Percentiles rank a stretch among this genome's conserved stretches.
Evolutionary conservation across 2,797 vertebrate genomes (phyloP).

Genomic region (Echeneis naucrates): DNA sequence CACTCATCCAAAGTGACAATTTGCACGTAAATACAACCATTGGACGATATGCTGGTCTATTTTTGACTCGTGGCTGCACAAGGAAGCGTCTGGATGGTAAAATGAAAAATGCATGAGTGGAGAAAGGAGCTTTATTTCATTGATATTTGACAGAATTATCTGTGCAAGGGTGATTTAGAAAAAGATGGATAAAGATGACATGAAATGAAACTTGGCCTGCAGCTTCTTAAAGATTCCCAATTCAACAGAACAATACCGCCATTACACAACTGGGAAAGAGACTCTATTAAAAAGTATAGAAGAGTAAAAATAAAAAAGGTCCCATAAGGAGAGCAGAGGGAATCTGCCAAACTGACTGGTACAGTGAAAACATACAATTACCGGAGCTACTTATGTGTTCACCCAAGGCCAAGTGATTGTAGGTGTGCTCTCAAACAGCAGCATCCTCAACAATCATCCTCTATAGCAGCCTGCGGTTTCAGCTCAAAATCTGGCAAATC

Average conservation of each 20-base stretch:
- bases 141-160: conserved; percentile 18
- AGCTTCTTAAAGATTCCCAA: conserved; percentile 21
- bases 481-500: conserved; percentile 61
- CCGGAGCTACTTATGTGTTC: conserved; percentile 59
- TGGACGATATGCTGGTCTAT: conserved; percentile 69
- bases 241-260: conserved; percentile 48
- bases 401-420: conserved; percentile 64
- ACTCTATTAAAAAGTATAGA: conserved; percentile 59
- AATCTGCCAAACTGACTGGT: conserved; percentile 60
- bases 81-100: conserved; percentile 39
- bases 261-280: conserved; percentile 57
- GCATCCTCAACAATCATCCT: conserved; percentile 61
- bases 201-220: conserved; percentile 22
- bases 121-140: conserved; percentile 26
- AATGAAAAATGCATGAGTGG: conserved; percentile 25
- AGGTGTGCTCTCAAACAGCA: conserved; percentile 68
- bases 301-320: conserved; percentile 58
- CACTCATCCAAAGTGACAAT: conserved; percentile 76
- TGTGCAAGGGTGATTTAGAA: conserved; percentile 7
- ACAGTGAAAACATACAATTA: conserved; percentile 78
- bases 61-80: conserved; percentile 58
- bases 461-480: conserved; percentile 39
- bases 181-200: neutral
- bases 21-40: conserved; percentile 79
- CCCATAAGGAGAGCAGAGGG: conserved; percentile 43